Percentiles rank a stretch among this genome's conserved stretches.
Evolutionary conservation across 2,797 vertebrate genomes (phyloP).

Genomic region (Benthosema pterotum): DNA sequence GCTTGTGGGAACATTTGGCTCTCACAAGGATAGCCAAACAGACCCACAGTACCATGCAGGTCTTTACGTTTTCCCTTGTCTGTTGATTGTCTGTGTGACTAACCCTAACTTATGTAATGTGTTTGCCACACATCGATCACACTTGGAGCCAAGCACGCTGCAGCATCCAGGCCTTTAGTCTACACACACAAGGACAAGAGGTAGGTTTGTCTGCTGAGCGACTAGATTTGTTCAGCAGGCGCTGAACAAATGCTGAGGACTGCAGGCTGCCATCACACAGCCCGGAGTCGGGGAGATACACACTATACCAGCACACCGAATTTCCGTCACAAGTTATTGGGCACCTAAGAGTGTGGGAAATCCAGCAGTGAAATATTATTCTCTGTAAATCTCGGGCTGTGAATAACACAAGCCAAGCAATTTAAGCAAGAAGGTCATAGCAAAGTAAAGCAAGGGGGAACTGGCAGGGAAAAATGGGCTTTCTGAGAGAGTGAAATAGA

Average conservation of each 20-base stretch:
- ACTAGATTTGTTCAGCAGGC: slow-evolving; percentile 23
- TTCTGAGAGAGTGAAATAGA: slow-evolving; percentile 82
- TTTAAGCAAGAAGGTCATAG: slow-evolving; percentile 84
- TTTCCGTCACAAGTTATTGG: slow-evolving; percentile 81
- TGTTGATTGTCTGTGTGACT: not conserved
- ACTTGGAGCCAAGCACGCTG: slow-evolving; percentile 35
- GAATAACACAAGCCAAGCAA: slow-evolving; percentile 85
- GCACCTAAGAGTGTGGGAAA: slow-evolving; percentile 81
- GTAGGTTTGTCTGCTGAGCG: slow-evolving; percentile 35
- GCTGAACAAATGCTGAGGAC: slow-evolving; percentile 51
- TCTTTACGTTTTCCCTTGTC: slow-evolving; percentile 6
- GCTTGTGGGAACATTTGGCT: too few relatives aligned
- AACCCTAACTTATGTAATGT: slow-evolving; percentile 31
- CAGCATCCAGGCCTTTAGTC: slow-evolving; percentile 38
- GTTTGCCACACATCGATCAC: slow-evolving; percentile 22
- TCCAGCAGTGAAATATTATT: slow-evolving; percentile 79
- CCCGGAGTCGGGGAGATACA: slow-evolving; percentile 70
- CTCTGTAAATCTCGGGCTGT: slow-evolving; percentile 81
- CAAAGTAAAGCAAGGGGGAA: slow-evolving; percentile 79
- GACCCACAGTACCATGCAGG: not conserved
- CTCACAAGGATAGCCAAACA: not conserved
- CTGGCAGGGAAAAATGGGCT: slow-evolving; percentile 63
- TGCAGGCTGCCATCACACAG: slow-evolving; percentile 65
- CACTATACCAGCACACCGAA: slow-evolving; percentile 64
- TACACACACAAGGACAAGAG: slow-evolving; percentile 24